phyloP scores from a whole-genome alignment of 2,113 vertebrate species.

The Ammodytes marinus region DNA sequence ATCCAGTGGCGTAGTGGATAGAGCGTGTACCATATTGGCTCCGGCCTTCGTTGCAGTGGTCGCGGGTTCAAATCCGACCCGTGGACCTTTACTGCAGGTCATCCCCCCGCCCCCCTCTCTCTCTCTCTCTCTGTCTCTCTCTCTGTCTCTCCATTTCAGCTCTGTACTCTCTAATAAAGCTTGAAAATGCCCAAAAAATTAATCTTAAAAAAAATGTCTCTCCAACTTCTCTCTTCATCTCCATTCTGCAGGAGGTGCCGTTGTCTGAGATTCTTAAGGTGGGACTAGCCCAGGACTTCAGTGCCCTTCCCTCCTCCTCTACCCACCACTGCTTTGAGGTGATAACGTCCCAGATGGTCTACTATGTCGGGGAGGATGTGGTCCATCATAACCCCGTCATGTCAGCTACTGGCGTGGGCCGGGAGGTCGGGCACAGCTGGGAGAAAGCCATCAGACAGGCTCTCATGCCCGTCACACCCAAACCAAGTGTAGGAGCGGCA shows the following conservation, averaged over 20 bases:
- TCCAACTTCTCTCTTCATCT: background rate
- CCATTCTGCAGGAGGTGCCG: constrained; percentile 90
- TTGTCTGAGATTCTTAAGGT: constrained; percentile 97
- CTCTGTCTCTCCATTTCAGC: too few species aligned
- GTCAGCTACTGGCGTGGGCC: constrained; percentile 89
- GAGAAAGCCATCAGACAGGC: constrained; percentile 95
- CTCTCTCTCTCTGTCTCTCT: too few species aligned
- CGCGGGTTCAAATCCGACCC: too few species aligned
- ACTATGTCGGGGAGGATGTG: constrained; percentile 94
- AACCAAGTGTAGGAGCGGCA: constrained; percentile 86
- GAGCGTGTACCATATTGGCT: too few species aligned
- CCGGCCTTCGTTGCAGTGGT: too few species aligned
- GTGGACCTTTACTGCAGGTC: too few species aligned
- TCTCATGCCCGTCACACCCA: constrained; percentile 96
- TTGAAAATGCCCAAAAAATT: too few species aligned
- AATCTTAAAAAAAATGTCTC: too few species aligned
- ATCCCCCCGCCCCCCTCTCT: too few species aligned
- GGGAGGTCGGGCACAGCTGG: constrained; percentile 93
- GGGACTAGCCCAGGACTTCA: constrained; percentile 89
- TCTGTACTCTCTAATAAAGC: too few species aligned
- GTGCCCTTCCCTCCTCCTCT: constrained; percentile 86
- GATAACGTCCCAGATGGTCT: constrained; percentile 94
- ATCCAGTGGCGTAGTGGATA: too few species aligned
- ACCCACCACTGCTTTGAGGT: constrained; percentile 96
- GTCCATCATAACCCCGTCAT: constrained; percentile 86